Base-by-base conservation (phyloP, 2,888 invertebrate species). In the Cotesia congregata region DNA sequence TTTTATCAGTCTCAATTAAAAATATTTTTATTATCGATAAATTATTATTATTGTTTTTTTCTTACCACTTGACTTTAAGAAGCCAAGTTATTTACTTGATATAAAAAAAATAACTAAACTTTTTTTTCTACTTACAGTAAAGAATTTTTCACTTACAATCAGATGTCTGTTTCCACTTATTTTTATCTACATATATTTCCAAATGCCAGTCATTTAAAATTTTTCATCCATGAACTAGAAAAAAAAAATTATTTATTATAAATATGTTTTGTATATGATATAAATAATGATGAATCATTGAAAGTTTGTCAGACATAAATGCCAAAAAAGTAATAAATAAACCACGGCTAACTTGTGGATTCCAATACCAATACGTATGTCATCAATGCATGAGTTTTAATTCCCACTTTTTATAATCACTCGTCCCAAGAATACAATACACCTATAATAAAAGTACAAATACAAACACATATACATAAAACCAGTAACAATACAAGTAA, bases 401-500 rank as follows among this genome's bases (percentile, higher is more conserved):
- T 50, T 50, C 50, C 50, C 50, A 50, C 50, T 12, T 12, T 50
- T 50, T 50, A 70, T 50, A 70, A 50, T 20, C 69, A 69, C 9
- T 59, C 30, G 59, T 59, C 20, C 40, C 59, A 60, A 50, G 62
- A 76, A 7, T 64, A 20, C 67, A 39, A 40, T 68, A 69, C 73
- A 30, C 3, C 30, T 30, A 30, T 30, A 30, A 30, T 30, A 30
- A 3, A 30, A 30, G 30, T 30, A 30, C 30, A 30, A 30, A 30
- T 30, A 30, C 30, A 59, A 40, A 64, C 40, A 20, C 17, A 62
- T 20, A 38, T 20, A 39, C 30, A 30, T 17, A 72, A 50, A 72
- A 39, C 39, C 40, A 75, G 62, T 75, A 59, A 38, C 70, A 79
- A 69, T 59, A 50, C 67, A 65, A 62, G 20, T 41, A 62, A 50